A percentile compares a stretch with the other conserved stretches of the same genome.
Conservation (phyloP, 2,888 invertebrate genomes). For the Scaeva pyrastri region DNA sequence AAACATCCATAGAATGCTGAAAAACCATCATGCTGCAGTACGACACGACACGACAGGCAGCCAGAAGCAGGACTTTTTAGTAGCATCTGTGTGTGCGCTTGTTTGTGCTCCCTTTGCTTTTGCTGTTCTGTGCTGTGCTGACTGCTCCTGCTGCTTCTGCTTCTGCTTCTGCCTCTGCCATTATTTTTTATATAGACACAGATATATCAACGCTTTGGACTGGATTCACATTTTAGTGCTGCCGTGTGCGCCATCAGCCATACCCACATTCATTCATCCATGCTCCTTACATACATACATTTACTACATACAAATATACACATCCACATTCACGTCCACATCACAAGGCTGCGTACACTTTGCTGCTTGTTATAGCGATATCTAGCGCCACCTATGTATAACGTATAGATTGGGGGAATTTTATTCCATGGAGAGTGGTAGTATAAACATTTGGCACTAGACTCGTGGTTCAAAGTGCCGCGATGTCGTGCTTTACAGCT, state of each 20-base stretch:
- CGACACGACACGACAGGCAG: conserved; percentile 52
- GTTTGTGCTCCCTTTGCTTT: conserved; percentile 67
- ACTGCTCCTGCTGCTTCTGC: conserved; percentile 36
- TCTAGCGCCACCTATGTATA: conserved; percentile 68
- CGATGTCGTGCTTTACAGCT: conserved; percentile 79
- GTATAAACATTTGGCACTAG: conserved; percentile 78
- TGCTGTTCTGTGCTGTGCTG: no score
- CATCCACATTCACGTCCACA: background rate
- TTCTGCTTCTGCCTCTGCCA: conserved; percentile 38
- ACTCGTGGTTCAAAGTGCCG: conserved; percentile 79
- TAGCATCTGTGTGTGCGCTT: conserved; percentile 71
- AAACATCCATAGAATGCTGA: conserved; percentile 31
- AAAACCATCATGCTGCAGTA: conserved; percentile 72
- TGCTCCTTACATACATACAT: conserved; percentile 62
- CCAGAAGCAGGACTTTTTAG: conserved; percentile 63
- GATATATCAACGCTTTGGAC: conserved; percentile 52
- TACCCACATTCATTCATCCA: conserved; percentile 77
- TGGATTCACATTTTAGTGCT: conserved; percentile 73
- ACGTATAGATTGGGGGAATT: conserved; percentile 73
- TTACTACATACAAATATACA: conserved; percentile 18
- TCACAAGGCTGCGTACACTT: conserved; percentile 8
- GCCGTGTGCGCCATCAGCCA: conserved; percentile 76
- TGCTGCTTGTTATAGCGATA: conserved; percentile 39
- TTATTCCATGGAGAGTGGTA: conserved; percentile 76
- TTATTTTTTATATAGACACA: conserved; percentile 26